A percentile compares a stretch with the other conserved stretches of the same genome.
These are phyloP conservation scores for Crax fasciolata DNA, from an alignment of 2,797 vertebrate species.

Conservation along the genomic window DNA sequence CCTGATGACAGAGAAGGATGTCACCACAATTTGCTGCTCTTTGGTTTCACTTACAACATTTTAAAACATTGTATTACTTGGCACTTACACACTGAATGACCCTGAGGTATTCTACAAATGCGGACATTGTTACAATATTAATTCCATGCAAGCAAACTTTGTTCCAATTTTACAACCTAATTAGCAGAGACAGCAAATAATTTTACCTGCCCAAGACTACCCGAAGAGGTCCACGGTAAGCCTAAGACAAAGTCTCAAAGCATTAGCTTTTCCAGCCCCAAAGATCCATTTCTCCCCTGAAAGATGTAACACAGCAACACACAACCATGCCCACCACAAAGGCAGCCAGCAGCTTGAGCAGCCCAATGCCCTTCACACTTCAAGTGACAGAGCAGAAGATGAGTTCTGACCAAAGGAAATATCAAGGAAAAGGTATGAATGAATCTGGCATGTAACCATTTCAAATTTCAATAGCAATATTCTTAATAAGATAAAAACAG, in stretches of 20 bases:
- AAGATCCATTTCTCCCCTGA: neutral
- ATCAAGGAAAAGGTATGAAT: neutral
- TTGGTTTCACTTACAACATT: neutral
- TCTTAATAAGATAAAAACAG: neutral
- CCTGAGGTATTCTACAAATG: neutral
- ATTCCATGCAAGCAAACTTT: neutral
- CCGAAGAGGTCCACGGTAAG: neutral
- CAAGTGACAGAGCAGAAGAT: neutral
- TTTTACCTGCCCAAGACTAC: conserved; percentile 18
- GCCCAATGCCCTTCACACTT: neutral
- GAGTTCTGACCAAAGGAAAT: neutral
- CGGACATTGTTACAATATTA: neutral
- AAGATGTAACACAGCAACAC: neutral
- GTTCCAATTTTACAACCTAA: neutral
- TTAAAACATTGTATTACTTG: neutral
- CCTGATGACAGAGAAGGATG: neutral
- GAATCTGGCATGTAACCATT: neutral
- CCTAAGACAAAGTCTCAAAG: conserved; percentile 10
- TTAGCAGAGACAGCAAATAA: neutral
- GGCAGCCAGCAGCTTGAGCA: neutral
- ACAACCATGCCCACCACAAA: neutral
- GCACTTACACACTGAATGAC: neutral
- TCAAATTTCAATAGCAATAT: neutral
- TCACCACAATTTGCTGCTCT: neutral
- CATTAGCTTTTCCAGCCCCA: conserved; percentile 1